phyloP scores from a whole-genome alignment of 2,888 invertebrate genomes.

The Meandrusa payeni region DNA sequence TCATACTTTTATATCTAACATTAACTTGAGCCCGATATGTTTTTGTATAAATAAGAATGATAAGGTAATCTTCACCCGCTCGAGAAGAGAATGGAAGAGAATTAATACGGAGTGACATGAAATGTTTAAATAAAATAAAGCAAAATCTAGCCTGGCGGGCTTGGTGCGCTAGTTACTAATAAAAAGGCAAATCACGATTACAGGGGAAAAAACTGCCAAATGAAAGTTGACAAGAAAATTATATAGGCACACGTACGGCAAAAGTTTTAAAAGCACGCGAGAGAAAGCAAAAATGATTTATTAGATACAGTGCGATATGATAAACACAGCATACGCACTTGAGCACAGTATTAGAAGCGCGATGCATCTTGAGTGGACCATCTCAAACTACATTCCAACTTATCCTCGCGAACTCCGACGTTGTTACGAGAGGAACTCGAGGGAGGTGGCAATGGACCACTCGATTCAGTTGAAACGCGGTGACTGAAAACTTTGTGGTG shows the following conservation, averaged over 20 bases:
- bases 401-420: conserved; percentile 5
- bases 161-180: too few relatives aligned
- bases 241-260: conserved; percentile 36
- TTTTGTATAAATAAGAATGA: too few relatives aligned
- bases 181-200: conserved; percentile 27
- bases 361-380: conserved; percentile 57
- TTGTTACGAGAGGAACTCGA: conserved; percentile 9
- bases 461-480: conserved; percentile 29
- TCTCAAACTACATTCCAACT: conserved; percentile 32
- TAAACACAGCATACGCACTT: conserved; percentile 50
- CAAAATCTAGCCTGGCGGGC: too few relatives aligned
- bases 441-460: conserved; percentile 26
- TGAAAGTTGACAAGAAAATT: conserved; percentile 53
- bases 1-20: too few relatives aligned
- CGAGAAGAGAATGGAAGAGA: too few relatives aligned
- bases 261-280: conserved; percentile 57
- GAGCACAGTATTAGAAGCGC: conserved; percentile 60
- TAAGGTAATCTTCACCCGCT: too few relatives aligned
- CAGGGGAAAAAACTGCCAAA: conserved; percentile 36
- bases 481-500: conserved; percentile 33
- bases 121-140: too few relatives aligned
- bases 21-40: too few relatives aligned
- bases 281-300: conserved; percentile 32
- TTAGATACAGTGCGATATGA: conserved; percentile 31
- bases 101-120: too few relatives aligned